phyloP scores from a whole-genome alignment of 2,888 invertebrate genomes.

The Chymomyza caudatula region DNA sequence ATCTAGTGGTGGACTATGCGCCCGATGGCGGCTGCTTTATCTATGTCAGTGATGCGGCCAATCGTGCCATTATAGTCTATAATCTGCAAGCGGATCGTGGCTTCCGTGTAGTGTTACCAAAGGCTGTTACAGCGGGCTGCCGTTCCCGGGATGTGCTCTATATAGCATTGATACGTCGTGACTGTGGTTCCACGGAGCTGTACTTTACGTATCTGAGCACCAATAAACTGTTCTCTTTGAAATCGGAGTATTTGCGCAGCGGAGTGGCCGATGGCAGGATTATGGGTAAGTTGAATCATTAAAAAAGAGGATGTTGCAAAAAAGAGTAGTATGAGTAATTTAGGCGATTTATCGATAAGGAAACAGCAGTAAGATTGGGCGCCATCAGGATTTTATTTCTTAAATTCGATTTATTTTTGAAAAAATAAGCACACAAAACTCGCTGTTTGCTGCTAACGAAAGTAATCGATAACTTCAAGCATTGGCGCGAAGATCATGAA shows the following conservation, averaged over 20 bases:
- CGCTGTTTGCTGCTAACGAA: no score
- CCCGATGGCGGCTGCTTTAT: slow-evolving; percentile 82
- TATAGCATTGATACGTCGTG: slow-evolving; percentile 81
- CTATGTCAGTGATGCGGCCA: slow-evolving; percentile 84
- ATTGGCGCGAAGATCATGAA: no score
- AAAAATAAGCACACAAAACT: no score
- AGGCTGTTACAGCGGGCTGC: slow-evolving; percentile 79
- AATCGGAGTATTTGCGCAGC: slow-evolving; percentile 81
- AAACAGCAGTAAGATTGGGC: no score
- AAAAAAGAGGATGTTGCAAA: no score
- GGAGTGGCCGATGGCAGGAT: slow-evolving; percentile 80
- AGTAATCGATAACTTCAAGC: no score
- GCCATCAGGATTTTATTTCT: no score
- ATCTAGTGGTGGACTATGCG: slow-evolving; percentile 84
- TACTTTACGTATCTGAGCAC: slow-evolving; percentile 83
- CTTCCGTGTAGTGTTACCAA: slow-evolving; percentile 83
- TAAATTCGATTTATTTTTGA: no score
- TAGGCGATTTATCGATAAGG: no score
- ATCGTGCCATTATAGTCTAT: slow-evolving; percentile 83
- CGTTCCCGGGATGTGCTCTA: slow-evolving; percentile 83
- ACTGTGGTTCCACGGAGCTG: slow-evolving; percentile 81
- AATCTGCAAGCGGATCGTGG: slow-evolving; percentile 82
- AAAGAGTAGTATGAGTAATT: no score
- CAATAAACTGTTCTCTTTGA: slow-evolving; percentile 82
- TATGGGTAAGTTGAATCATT: slow-evolving; percentile 68